These are phyloP conservation scores for Holothuria leucospilota DNA, from an alignment of 53 echinoderm and acorn worm genomes.

Conservation along the genomic window DNA sequence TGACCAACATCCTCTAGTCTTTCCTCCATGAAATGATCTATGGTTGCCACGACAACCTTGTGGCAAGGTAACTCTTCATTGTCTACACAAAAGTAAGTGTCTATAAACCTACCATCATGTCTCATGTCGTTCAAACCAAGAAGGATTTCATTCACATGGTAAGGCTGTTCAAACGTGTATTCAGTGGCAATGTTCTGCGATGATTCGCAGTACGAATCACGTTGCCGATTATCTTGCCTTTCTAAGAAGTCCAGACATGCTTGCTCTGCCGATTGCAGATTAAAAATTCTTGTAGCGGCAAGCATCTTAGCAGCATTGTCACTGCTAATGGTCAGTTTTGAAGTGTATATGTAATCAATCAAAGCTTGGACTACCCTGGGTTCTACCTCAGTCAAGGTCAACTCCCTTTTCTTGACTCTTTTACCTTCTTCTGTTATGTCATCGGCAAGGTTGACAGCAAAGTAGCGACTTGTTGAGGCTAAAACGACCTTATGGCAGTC, in stretches of 20 bases:
- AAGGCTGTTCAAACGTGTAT: slow-evolving; percentile 97
- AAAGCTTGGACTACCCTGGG: slow-evolving; percentile 86
- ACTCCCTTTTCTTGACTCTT: slow-evolving; percentile 74
- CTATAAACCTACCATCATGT: slow-evolving; percentile 87
- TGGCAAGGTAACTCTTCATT: slow-evolving; percentile 74
- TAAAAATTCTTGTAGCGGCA: slow-evolving; percentile 82
- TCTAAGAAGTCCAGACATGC: slow-evolving; percentile 93
- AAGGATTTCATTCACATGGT: slow-evolving; percentile 94
- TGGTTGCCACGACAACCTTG: slow-evolving; percentile 92
- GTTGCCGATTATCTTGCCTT: slow-evolving; percentile 78
- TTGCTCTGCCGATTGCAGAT: slow-evolving; percentile 93
- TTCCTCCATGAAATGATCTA: slow-evolving; percentile 85
- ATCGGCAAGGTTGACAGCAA: slow-evolving; percentile 82
- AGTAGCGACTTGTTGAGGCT: slow-evolving; percentile 91
- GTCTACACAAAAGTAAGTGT: slow-evolving; percentile 71
- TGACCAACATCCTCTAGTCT: slow-evolving; percentile 66
- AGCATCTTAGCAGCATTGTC: slow-evolving; percentile 83
- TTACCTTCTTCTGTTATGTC: slow-evolving; percentile 84
- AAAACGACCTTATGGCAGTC: slow-evolving; percentile 93
- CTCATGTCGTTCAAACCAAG: slow-evolving; percentile 94
- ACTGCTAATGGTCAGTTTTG: slow-evolving; percentile 85
- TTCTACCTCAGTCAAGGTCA: slow-evolving; percentile 80
- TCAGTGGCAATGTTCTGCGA: slow-evolving; percentile 74
- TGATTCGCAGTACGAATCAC: slow-evolving; percentile 66
- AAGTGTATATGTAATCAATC: slow-evolving; percentile 92